Percentiles rank a stretch among this genome's conserved stretches.
Evolutionary conservation across 2,888 invertebrate genomes (phyloP).

Genomic region (Podabrus alpinus): DNA sequence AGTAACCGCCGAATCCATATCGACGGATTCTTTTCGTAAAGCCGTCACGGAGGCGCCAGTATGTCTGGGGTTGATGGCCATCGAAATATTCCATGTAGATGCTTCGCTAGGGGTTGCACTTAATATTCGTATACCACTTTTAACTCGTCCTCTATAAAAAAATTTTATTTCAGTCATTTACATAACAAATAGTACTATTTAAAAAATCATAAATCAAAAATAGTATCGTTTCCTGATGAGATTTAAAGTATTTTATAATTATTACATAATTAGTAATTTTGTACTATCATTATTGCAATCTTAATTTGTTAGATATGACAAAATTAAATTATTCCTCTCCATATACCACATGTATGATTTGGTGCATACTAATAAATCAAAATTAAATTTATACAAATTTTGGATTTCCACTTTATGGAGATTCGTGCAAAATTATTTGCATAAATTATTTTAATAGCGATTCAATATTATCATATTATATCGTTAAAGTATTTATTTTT

Average conservation of each 20-base stretch:
- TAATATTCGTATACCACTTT: conserved; percentile 83
- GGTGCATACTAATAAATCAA: background rate
- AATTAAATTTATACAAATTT: background rate
- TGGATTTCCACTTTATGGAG: background rate
- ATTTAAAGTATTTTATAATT: background rate
- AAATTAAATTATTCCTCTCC: background rate
- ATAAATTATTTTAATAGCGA: background rate
- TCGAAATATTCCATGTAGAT: conserved; percentile 78
- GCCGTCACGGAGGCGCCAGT: conserved; percentile 89
- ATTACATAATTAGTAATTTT: background rate
- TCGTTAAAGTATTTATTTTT: background rate
- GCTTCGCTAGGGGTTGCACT: conserved; percentile 72
- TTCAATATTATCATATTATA: background rate
- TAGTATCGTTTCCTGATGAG: background rate
- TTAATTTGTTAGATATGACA: background rate
- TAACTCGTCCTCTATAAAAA: conserved; percentile 78
- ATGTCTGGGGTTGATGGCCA: conserved; percentile 84
- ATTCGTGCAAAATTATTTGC: background rate
- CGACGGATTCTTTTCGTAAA: conserved; percentile 64
- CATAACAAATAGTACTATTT: background rate
- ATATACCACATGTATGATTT: background rate
- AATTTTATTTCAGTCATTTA: background rate
- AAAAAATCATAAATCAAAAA: background rate
- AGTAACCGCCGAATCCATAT: conserved; percentile 44
- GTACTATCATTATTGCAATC: no score